Evolutionary conservation across 2,888 invertebrate genomes (phyloP), one percentile per base, ranked within the genome.

Genomic region (Calameuta idolon): DNA sequence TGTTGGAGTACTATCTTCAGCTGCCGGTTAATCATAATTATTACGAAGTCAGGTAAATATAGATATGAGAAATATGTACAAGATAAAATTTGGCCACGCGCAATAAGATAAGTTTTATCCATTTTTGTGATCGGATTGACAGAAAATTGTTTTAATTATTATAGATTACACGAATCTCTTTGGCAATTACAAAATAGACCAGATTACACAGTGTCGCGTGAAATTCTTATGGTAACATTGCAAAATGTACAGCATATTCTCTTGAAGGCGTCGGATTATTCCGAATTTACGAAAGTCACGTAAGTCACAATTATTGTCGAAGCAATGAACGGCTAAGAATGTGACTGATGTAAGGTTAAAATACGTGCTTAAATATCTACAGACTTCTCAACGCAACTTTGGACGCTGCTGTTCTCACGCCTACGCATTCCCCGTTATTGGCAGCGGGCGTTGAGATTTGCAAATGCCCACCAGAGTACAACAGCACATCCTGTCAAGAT

Each of bases 401-500:
- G 90, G 98, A 98, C 91, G 95, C 96, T 4, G 97, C 97, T 0
- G 94, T 96, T 40, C 94, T 95, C 73, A 94, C 95, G 1, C 93
- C 94, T 74, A 95, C 94, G 55, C 94, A 94, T 15, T 94, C 94
- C 0, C 95, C 94, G 81, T 94, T 94, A n/a, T 89, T 94, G 71
- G 96, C 97, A 0, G 94, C 94, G 40, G 96, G 97, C 0, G 95
- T 98, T 3, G 98, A 98, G 92, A 93, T 95, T 79, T 98, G 98
- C 91, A 94, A 94, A 74, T 98, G 98, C 88, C 96, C 97, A 0
- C 92, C 93, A 0, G 94, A 94, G 80, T 98, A 98, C 92, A 94
- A 95, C 82, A 96, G 97, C 0, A 94, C 95, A 0, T 99, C 98
- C 0, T 99, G 99, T 91, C 99, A 98, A 92, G 95, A 96, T 89